phyloP scores from a whole-genome alignment of 1,140 invertebrate genomes.

The Zaprionus inermis region DNA sequence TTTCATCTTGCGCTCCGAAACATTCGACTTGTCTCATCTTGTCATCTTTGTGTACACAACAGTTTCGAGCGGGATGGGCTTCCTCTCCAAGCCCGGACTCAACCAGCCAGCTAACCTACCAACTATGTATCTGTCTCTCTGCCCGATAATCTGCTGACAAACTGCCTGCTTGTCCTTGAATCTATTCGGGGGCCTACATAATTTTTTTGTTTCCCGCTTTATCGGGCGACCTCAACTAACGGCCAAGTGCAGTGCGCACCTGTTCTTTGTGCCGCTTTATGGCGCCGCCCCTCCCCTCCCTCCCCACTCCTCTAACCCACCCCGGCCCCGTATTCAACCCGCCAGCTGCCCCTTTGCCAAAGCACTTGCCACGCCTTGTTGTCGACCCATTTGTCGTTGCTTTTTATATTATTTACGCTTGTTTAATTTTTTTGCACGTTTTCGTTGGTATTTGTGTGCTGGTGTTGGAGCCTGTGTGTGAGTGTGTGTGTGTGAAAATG shows the following conservation, averaged over 20 bases:
- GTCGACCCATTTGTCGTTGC: constrained; percentile 54
- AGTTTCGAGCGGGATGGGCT: neutral
- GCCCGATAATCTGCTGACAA: constrained; percentile 2
- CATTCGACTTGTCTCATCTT: neutral
- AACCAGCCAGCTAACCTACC: neutral
- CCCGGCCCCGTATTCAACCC: neutral
- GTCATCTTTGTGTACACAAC: neutral
- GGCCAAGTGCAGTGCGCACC: constrained; percentile 13
- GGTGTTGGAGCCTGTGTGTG: too few species aligned
- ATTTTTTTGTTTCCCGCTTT: constrained; percentile 1
- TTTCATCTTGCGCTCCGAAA: neutral
- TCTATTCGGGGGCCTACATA: neutral
- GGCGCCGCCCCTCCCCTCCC: neutral
- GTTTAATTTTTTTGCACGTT: constrained; percentile 64
- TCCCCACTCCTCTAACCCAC: neutral
- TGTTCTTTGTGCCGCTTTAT: constrained; percentile 5
- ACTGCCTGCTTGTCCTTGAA: neutral
- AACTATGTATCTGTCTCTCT: neutral
- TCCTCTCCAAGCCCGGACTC: too few species aligned
- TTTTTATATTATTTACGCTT: constrained; percentile 72
- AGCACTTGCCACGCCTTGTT: constrained; percentile 3
- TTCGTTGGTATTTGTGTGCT: neutral
- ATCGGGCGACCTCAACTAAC: neutral
- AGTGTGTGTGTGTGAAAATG: neutral
- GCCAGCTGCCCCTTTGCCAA: too few species aligned